Conservation (phyloP, 2,797 vertebrate genomes). For the Acanthurus lineatus region DNA sequence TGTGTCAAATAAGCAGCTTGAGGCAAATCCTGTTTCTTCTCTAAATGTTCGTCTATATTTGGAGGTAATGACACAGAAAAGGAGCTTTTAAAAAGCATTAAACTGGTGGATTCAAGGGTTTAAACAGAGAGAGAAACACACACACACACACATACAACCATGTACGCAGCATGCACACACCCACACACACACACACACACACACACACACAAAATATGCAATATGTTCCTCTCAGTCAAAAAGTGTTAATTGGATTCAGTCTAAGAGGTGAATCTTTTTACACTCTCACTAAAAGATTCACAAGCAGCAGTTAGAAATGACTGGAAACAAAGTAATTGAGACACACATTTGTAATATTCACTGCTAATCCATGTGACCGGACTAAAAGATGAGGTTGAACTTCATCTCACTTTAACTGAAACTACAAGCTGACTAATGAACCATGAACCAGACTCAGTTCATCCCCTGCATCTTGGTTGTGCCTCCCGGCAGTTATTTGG, state of each 20-base stretch:
- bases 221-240: constrained; percentile 31
- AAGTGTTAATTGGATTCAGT: constrained; percentile 65
- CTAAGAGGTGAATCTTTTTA: constrained; percentile 29
- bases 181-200: constrained; percentile 11
- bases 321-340: neutral
- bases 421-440: neutral
- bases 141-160: no score
- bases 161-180: neutral
- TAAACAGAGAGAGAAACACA: constrained; percentile 35
- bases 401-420: constrained; percentile 10
- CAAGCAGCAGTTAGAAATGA: constrained; percentile 24
- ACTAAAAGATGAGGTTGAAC: constrained; percentile 12
- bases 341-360: constrained; percentile 27
- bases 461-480: neutral
- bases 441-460: neutral
- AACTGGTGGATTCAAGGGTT: constrained; percentile 49
- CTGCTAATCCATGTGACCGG: constrained; percentile 36
- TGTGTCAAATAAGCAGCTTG: constrained; percentile 62
- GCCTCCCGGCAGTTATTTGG: no score
- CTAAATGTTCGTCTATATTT: constrained; percentile 63
- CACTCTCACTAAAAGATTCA: constrained; percentile 39
- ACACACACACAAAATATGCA: constrained; percentile 3
- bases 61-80: constrained; percentile 67
- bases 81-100: constrained; percentile 51
- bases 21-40: constrained; percentile 63